Percentiles rank a stretch among this genome's conserved stretches.
Conservation (phyloP, 2,113 vertebrate species). For the Phalacrocorax carbo region DNA sequence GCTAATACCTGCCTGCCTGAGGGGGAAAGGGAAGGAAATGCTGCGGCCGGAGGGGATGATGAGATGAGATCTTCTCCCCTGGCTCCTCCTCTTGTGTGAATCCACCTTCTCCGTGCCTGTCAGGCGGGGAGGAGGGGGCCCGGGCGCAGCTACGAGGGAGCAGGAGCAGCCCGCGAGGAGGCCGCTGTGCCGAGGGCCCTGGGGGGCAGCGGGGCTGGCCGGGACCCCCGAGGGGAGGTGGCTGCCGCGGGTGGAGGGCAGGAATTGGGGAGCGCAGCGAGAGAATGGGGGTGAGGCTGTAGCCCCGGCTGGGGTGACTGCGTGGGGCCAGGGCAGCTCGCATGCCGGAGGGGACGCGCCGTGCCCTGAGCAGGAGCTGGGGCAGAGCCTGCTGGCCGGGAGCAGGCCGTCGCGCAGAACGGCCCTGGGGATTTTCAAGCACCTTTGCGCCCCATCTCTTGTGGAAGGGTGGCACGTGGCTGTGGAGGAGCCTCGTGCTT, state of each 20-base stretch:
- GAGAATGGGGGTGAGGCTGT: fast-evolving
- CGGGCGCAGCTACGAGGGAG: background rate
- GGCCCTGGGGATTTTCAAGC: background rate
- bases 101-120: background rate
- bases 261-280: fast-evolving
- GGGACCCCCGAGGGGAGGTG: background rate
- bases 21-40: background rate
- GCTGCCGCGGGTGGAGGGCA: background rate
- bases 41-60: background rate
- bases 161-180: background rate
- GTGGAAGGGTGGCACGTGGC: background rate
- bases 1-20: background rate
- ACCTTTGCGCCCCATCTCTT: background rate
- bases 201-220: fast-evolving
- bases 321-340: background rate
- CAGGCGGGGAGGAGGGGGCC: background rate
- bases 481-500: background rate
- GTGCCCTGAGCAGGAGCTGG: background rate
- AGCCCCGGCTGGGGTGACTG: background rate
- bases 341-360: fast-evolving
- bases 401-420: fast-evolving
- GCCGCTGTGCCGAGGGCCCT: background rate
- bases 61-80: background rate
- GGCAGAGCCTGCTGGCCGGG: background rate
- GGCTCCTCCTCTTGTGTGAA: background rate